Base-by-base conservation (phyloP, 2,888 invertebrate genomes). In the Uloborus plumipes region DNA sequence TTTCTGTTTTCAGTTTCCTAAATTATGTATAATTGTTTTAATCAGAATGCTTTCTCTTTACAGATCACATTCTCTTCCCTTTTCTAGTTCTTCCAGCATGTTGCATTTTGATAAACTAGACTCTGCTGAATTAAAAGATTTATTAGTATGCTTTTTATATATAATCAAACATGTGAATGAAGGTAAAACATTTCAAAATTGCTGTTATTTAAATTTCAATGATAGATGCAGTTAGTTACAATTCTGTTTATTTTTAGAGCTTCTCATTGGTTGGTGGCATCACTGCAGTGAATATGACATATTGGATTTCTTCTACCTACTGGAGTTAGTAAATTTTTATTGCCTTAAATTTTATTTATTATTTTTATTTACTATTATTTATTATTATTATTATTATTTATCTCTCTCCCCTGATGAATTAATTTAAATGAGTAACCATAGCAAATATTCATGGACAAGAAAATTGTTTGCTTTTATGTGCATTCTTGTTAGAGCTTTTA, bases 181-280 rank as follows among this genome's bases (percentile, higher is more conserved):
- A 88, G 89, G 89, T 89, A 85, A 84, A 69, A 66, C 16, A 9
- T 39, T 69, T 26, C 39, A 18, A n/a, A n/a, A n/a, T 49, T 49
- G 16, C 4, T 49, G 0, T 49, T 39, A 3, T 39, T 69, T 69
- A 39, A 26, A 15, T 31, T 67, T 67, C 26, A 26, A 3, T 26
- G 11, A 16, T 67, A 50, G 4, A 53, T 58, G 11, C 31, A 13
- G 18, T 26, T 31, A 7, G 16, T 61, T 61, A 0, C n/a, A n/a
- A 59, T 59, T 13, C 53, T 59, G 50, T 62, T 59, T 77, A 64
- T 73, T 62, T 87, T 86, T 47, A 87, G 95, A 96, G 85, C 93
- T 95, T 87, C 92, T 97, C 79, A 92, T 96, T 71, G 93, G 94
- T 61, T 97, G 96, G 96, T 97, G 97, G 95, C 94, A 94, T 88